These are phyloP conservation scores for Cotesia congregata DNA, from an alignment of 2,888 invertebrate species.

Conservation along the genomic window DNA sequence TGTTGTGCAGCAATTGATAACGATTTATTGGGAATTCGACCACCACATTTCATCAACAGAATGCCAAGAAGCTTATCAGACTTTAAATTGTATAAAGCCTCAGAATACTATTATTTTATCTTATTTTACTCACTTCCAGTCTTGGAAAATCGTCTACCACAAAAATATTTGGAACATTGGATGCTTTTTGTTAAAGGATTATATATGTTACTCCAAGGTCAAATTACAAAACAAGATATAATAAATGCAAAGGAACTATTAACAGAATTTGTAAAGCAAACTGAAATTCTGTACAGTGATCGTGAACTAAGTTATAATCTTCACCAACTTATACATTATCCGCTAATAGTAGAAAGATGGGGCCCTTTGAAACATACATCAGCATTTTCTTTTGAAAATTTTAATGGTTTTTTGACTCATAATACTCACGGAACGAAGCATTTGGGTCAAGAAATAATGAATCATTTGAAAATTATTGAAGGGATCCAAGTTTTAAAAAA, in stretches of 20 bases:
- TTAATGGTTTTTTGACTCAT: constrained; percentile 3
- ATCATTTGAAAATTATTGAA: constrained; percentile 2
- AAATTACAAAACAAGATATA: constrained; percentile 4
- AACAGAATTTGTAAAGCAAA: neutral
- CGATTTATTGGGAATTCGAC: constrained; percentile 35
- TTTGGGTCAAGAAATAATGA: constrained; percentile 10
- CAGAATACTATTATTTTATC: constrained; percentile 45
- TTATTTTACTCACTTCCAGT: constrained; percentile 47
- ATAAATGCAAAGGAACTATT: constrained; percentile 1
- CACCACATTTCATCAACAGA: constrained; percentile 41
- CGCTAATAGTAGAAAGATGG: neutral
- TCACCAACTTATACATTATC: constrained; percentile 19
- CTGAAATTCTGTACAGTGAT: constrained; percentile 6
- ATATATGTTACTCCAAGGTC: constrained; percentile 2
- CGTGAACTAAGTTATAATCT: constrained; percentile 12
- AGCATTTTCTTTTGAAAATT: constrained; percentile 23
- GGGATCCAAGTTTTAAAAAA: constrained; percentile 10
- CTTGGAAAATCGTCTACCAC: constrained; percentile 35
- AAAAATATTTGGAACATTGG: constrained; percentile 17
- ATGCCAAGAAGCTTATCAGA: constrained; percentile 36
- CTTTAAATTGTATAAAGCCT: constrained; percentile 43
- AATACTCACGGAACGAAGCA: neutral
- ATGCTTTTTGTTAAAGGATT: constrained; percentile 13
- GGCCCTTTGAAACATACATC: constrained; percentile 16
- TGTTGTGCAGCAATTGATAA: constrained; percentile 23